These are phyloP conservation scores for Ctenodactylus gundi DNA, from an alignment of 2,113 vertebrate genomes.

Conservation along the genomic window DNA sequence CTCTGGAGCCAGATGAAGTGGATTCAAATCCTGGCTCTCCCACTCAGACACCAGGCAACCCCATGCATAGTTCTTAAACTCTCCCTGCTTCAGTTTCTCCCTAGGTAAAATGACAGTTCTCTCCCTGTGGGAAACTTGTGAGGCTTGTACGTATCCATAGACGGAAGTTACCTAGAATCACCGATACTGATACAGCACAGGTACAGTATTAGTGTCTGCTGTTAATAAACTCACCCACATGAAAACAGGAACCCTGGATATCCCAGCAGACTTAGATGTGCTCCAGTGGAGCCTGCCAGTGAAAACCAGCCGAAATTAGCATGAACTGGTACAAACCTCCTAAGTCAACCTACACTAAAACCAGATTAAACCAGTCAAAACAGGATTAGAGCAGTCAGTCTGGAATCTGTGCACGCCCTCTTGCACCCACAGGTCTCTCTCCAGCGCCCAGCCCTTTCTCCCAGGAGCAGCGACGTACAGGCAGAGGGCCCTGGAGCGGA, in stretches of 20 bases:
- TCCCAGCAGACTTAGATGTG: background rate
- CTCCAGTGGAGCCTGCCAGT: background rate
- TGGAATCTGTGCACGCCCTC: background rate
- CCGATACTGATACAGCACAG: background rate
- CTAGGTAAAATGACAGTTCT: background rate
- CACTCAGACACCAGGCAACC: background rate
- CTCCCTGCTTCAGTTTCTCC: constrained; percentile 18
- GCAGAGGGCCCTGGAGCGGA: fast-evolving
- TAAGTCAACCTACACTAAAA: background rate
- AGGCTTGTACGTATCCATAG: background rate
- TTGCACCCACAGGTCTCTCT: background rate
- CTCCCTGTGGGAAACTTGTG: background rate
- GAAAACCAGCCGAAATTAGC: background rate
- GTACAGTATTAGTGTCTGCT: background rate
- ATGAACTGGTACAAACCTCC: background rate
- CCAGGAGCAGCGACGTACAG: background rate
- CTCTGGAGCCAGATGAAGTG: background rate
- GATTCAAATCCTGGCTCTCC: background rate
- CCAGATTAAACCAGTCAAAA: constrained; percentile 3
- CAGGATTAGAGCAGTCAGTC: background rate
- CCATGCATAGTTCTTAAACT: background rate
- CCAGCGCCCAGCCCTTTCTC: background rate
- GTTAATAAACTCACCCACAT: background rate
- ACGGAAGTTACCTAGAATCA: background rate
- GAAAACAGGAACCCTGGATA: background rate